Conservation (phyloP, 2,113 vertebrate genomes). For the Tamias sibiricus region DNA sequence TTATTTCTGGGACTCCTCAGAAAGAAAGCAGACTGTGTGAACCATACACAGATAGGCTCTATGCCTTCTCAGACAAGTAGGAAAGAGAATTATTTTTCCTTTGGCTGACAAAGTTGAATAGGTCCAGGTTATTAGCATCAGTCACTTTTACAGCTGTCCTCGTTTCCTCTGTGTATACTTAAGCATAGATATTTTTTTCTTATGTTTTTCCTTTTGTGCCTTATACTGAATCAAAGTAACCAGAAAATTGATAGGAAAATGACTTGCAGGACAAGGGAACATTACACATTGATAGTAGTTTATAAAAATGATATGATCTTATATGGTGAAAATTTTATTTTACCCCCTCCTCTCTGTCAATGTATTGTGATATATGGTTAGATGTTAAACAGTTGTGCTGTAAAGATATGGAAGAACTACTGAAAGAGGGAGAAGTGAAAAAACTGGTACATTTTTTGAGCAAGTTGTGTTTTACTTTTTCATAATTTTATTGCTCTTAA, state of each 20-base stretch:
- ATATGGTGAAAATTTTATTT: neutral
- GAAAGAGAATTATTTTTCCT: conserved; percentile 21
- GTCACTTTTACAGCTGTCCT: conserved; percentile 30
- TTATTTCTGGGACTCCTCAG: conserved; percentile 30
- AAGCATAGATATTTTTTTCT: conserved; percentile 16
- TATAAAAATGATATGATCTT: neutral
- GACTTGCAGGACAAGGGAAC: neutral
- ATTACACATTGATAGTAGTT: neutral
- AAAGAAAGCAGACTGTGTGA: conserved; percentile 16
- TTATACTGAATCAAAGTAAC: neutral
- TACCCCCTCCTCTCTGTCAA: neutral
- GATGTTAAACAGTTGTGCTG: neutral
- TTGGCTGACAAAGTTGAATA: conserved; percentile 58
- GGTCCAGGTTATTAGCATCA: conserved; percentile 25
- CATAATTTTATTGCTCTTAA: conserved; percentile 85
- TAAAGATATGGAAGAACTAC: neutral
- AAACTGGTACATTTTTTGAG: conserved; percentile 32
- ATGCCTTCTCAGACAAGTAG: neutral
- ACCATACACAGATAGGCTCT: conserved; percentile 20
- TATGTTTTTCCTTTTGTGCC: neutral
- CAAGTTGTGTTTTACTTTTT: conserved; percentile 69
- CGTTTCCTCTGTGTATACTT: conserved; percentile 21
- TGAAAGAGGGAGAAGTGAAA: neutral
- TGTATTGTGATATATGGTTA: neutral
- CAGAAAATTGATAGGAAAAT: neutral